A percentile compares a stretch with the other conserved stretches of the same genome.
phyloP scores from a whole-genome alignment of 2,888 invertebrate genomes.

The Linnaemya vulpina region DNA sequence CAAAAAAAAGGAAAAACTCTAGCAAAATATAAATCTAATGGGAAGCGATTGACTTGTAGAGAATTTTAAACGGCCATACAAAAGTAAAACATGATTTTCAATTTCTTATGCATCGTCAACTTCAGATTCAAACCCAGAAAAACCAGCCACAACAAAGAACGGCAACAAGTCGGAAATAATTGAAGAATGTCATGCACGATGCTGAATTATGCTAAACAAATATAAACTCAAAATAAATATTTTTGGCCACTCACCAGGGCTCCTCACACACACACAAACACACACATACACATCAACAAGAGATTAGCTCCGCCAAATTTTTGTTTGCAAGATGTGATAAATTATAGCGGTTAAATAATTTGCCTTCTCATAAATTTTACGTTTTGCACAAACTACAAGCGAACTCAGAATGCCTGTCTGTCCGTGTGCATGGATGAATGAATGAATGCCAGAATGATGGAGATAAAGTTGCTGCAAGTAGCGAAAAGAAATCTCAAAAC shows the following conservation, averaged over 20 bases:
- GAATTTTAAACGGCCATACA: constrained; percentile 54
- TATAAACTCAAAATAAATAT: neutral
- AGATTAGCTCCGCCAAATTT: constrained; percentile 22
- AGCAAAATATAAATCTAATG: constrained; percentile 22
- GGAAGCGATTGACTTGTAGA: constrained; percentile 44
- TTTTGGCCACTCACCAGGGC: neutral
- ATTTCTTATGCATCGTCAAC: constrained; percentile 55
- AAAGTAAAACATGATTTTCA: constrained; percentile 58
- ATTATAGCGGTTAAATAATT: constrained; percentile 33
- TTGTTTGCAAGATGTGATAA: neutral
- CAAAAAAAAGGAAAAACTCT: neutral
- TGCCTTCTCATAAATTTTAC: neutral
- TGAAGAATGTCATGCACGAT: neutral
- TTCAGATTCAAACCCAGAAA: constrained; percentile 16
- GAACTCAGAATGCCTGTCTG: constrained; percentile 17
- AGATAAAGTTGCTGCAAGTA: constrained; percentile 17
- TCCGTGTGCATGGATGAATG: constrained; percentile 11
- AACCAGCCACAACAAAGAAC: neutral
- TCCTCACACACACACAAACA: too few relatives aligned
- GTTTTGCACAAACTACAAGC: neutral
- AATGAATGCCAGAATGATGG: neutral
- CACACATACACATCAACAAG: neutral
- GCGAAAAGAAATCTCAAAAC: constrained; percentile 17
- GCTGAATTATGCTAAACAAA: neutral
- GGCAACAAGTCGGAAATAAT: neutral